A percentile compares a stretch with the other conserved stretches of the same genome.
Conservation (phyloP, 2,797 vertebrate species). For the Thunnus albacares region DNA sequence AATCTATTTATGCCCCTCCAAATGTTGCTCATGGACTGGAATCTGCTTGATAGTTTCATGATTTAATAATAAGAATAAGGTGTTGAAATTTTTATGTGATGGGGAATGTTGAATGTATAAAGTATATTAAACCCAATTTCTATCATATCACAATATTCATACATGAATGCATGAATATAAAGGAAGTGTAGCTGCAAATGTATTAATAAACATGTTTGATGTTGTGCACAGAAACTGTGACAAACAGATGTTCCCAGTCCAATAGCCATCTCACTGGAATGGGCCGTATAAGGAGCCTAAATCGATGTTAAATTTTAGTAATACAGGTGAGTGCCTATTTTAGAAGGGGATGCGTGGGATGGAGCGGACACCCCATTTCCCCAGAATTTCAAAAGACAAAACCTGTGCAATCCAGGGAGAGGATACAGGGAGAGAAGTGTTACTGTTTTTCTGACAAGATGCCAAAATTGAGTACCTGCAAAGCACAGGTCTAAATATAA, state of each 20-base stretch:
- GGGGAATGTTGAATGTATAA: neutral
- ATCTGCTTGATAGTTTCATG: neutral
- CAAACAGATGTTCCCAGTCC: conserved; percentile 40
- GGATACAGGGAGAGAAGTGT: conserved; percentile 32
- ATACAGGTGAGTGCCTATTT: conserved; percentile 49
- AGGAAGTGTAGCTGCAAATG: conserved; percentile 16
- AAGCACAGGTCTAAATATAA: conserved; percentile 40
- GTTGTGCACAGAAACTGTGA: conserved; percentile 47
- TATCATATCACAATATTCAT: conserved; percentile 21
- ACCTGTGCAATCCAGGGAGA: conserved; percentile 39
- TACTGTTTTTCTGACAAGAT: conserved; percentile 41
- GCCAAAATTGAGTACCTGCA: conserved; percentile 47
- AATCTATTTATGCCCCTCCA: neutral
- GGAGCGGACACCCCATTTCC: conserved; percentile 32
- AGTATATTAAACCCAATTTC: neutral
- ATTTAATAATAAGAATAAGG: neutral
- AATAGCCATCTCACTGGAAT: conserved; percentile 13
- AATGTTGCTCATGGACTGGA: neutral
- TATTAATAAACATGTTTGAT: conserved; percentile 45
- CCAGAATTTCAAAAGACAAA: conserved; percentile 38
- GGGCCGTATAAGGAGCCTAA: conserved; percentile 25
- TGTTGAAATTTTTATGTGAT: neutral
- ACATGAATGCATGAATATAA: conserved; percentile 27
- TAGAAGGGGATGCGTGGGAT: conserved; percentile 48
- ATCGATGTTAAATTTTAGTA: conserved; percentile 46